Percentiles rank a stretch among this genome's conserved stretches.
Conservation (phyloP, 2,888 invertebrate genomes). For the Lymantria monacha region DNA sequence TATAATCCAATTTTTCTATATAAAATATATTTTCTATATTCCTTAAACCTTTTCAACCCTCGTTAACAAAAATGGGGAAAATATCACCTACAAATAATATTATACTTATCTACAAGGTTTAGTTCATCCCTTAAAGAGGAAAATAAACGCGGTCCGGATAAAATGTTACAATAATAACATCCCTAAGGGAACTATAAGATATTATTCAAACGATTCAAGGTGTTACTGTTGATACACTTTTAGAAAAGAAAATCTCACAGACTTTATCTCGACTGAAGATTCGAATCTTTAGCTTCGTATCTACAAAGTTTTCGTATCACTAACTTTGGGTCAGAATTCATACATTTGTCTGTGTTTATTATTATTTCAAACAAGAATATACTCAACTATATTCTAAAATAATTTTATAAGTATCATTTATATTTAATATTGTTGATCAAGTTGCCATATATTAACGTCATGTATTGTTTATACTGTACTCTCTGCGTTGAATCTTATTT, state of each 20-base stretch:
- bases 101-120: slow-evolving; percentile 8
- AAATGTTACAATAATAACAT: slow-evolving; percentile 13
- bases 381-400: too few species aligned
- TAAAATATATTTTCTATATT: too few species aligned
- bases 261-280: slow-evolving; percentile 28
- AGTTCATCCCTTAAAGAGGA: slow-evolving; percentile 9
- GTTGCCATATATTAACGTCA: too few species aligned
- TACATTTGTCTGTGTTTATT: too few species aligned
- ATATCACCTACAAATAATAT: slow-evolving; percentile 5
- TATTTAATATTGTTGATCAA: too few species aligned
- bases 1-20: too few species aligned
- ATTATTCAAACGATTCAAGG: slow-evolving; percentile 31
- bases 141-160: slow-evolving; percentile 24
- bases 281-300: slow-evolving; percentile 27
- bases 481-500: not conserved
- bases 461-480: too few species aligned
- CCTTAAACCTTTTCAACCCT: slow-evolving; percentile 9
- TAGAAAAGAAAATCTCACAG: slow-evolving; percentile 20
- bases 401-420: too few species aligned
- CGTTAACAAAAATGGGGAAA: slow-evolving; percentile 8
- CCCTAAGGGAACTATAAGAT: slow-evolving; percentile 13
- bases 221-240: slow-evolving; percentile 21
- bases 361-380: not conserved
- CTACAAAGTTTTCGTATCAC: slow-evolving; percentile 2
- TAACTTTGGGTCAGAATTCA: not conserved